A percentile compares a stretch with the other conserved stretches of the same genome.
Evolutionary conservation across 2,113 vertebrate genomes (phyloP).

Genomic region (Salvelinus namaycush): DNA sequence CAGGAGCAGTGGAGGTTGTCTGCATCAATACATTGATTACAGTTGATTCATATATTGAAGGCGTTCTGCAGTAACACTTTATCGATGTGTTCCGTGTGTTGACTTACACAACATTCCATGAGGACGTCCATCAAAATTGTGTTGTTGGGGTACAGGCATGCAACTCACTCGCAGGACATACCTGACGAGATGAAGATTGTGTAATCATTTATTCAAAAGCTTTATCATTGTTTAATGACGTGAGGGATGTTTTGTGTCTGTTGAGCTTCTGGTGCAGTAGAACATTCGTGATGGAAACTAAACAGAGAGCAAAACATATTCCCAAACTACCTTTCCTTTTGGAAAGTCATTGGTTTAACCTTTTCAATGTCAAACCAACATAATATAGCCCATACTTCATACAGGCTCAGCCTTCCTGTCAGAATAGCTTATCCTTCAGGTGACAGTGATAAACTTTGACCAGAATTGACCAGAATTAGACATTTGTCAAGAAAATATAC

Average conservation of each 20-base stretch:
- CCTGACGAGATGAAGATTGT: background rate
- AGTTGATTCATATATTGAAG: conserved; percentile 52
- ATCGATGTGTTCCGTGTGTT: background rate
- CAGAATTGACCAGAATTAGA: too few species aligned
- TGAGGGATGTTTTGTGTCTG: background rate
- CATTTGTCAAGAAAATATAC: too few species aligned
- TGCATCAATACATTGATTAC: conserved; percentile 50
- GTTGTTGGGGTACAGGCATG: too few species aligned
- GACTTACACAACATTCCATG: too few species aligned
- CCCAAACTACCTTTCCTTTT: background rate
- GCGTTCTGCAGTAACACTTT: conserved; percentile 29
- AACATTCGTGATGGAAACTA: background rate
- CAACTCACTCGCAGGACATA: too few species aligned
- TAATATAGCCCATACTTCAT: background rate
- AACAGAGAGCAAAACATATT: background rate
- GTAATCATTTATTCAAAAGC: background rate
- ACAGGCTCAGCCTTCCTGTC: background rate
- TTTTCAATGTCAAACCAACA: conserved; percentile 9
- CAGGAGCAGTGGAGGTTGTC: conserved; percentile 27
- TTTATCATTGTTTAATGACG: background rate
- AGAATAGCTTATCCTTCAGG: background rate
- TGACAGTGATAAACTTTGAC: background rate
- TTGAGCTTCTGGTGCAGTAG: background rate
- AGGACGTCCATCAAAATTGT: too few species aligned
- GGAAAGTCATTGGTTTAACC: conserved; percentile 8